Base-by-base conservation (phyloP, 1,140 invertebrate species). In the Propsilocerus akamusi region DNA sequence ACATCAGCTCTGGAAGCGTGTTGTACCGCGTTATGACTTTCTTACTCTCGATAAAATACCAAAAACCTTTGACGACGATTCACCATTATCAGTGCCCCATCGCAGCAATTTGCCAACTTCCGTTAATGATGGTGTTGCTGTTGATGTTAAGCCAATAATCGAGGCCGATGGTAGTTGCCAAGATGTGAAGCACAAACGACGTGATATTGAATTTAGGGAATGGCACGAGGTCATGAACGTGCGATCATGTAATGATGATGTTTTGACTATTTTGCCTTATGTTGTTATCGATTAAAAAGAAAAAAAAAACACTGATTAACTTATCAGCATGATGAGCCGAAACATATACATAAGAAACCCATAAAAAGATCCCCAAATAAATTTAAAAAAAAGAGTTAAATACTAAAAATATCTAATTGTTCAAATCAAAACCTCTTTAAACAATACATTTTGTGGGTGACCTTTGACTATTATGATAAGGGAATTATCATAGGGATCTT, bases 231-330 rank as follows among this genome's bases (percentile, higher is more conserved):
- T 79, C 58, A 66, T 85, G 41, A 76, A 81, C 52, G 71, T 73
- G 58, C 70, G 73, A 59, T 80, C 80, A 48, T 80, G 77, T 61
- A 72, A 80, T 62, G 77, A 75, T 59, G 81, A 86, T 65, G 71
- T 74, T 58, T 72, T 91, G 66, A 77, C 81, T 69, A 82, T 91
- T 74, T 74, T 90, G 76, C 87, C 87, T 76, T 92, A 92, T 71
- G 83, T 87, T 71, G 77, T 88, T 65, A 81, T 86, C 68, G 84
- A 89, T 73, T 87, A 68, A 65, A 32, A 14, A 25, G 17, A 23
- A 52, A 41, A 47, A 48, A 48, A 26, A n/a, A n/a, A n/a, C n/a
- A n/a, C n/a, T n/a, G n/a, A n/a, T n/a, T n/a, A n/a, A n/a, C n/a
- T n/a, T n/a, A n/a, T n/a, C n/a, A n/a, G n/a, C n/a, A n/a, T n/a